Conservation (phyloP, 1,140 invertebrate species). For the Eumeta japonica region DNA sequence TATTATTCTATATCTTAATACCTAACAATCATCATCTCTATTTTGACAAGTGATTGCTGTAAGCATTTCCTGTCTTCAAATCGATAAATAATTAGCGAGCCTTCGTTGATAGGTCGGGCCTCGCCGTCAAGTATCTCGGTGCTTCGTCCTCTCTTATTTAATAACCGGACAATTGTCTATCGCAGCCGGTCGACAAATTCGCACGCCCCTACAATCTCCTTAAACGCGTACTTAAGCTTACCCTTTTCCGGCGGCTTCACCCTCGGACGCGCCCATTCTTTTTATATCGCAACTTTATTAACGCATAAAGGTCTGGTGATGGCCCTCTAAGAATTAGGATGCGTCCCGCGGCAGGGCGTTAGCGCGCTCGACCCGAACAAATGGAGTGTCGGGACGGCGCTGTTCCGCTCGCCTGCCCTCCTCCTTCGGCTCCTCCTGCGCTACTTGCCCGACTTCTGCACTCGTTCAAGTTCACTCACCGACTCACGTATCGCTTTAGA, state of each 20-base stretch:
- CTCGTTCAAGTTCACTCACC: too few relatives aligned
- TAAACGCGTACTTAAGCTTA: conserved; percentile 53
- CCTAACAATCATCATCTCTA: too few relatives aligned
- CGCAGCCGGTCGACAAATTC: conserved; percentile 47
- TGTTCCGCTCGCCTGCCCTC: conserved; percentile 10
- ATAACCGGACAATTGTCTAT: conserved; percentile 42
- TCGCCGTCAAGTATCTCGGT: too few relatives aligned
- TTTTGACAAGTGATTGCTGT: too few relatives aligned
- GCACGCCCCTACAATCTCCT: conserved; percentile 49
- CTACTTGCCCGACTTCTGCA: too few relatives aligned
- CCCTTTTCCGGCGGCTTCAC: conserved; percentile 38
- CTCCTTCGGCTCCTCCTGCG: too few relatives aligned
- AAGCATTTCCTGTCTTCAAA: too few relatives aligned
- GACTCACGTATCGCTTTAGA: too few relatives aligned
- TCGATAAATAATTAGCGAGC: too few relatives aligned
- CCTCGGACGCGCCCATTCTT: conserved; percentile 52
- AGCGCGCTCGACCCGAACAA: conserved; percentile 39
- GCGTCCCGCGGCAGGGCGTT: conserved; percentile 35
- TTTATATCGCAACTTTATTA: conserved; percentile 58
- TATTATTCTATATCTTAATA: too few relatives aligned
- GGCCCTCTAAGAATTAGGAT: conserved; percentile 55
- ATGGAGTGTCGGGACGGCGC: conserved; percentile 41
- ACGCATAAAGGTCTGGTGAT: conserved; percentile 55
- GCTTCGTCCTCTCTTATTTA: too few relatives aligned
- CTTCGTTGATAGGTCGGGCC: too few relatives aligned